Conservation (phyloP, 1,140 invertebrate genomes). For the Homalodisca vitripennis region DNA sequence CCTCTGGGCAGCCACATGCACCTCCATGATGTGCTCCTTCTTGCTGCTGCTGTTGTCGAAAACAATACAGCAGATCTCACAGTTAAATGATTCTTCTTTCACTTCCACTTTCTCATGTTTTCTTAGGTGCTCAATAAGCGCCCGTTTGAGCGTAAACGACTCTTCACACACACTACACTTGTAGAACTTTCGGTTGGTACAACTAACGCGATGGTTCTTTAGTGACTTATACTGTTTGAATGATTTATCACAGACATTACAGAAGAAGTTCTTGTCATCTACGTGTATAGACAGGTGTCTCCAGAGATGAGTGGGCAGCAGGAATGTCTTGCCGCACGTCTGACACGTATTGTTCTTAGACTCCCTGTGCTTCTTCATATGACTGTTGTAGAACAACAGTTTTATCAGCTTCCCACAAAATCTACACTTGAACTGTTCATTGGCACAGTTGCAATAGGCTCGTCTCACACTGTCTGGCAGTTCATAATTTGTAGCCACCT, state of each 20-base stretch:
- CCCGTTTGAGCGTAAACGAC: neutral
- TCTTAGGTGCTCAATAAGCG: neutral
- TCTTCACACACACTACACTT: constrained; percentile 42
- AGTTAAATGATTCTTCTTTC: constrained; percentile 54
- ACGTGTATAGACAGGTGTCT: constrained; percentile 11
- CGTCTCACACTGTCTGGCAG: neutral
- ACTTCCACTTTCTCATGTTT: constrained; percentile 33
- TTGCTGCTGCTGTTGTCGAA: constrained; percentile 11
- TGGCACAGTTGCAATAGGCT: neutral
- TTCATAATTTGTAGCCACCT: neutral
- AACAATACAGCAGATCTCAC: constrained; percentile 43
- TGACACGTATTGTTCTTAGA: constrained; percentile 71
- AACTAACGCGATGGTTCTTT: constrained; percentile 11
- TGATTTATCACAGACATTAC: constrained; percentile 34
- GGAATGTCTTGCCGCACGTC: constrained; percentile 69
- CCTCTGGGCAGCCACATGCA: constrained; percentile 11
- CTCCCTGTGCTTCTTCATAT: constrained; percentile 51
- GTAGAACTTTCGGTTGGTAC: constrained; percentile 46
- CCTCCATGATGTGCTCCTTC: constrained; percentile 1
- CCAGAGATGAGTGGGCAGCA: constrained; percentile 53
- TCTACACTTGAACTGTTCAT: neutral
- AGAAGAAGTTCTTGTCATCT: constrained; percentile 1
- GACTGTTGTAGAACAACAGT: neutral
- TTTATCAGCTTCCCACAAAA: neutral
- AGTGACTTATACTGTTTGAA: constrained; percentile 47